Evolutionary conservation across 1,140 invertebrate species (phyloP), one percentile per base, ranked within the genome.

Genomic region (Ctenoplectra terminalis): DNA sequence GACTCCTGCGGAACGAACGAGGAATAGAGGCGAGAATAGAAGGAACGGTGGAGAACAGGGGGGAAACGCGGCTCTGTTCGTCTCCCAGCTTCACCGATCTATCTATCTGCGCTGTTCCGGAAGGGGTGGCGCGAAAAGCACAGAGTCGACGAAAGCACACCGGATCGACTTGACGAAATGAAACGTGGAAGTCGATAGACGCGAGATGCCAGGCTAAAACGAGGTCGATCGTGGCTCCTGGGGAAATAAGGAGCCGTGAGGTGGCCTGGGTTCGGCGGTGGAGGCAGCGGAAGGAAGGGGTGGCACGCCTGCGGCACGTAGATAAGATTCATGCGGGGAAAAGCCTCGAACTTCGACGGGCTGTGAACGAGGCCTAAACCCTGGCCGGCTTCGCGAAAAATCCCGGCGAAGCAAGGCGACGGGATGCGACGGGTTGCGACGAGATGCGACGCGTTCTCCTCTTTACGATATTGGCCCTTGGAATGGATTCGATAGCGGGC

Each of bases 101-200:
- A 37, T 2, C 23, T 31, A 29, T 74, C 66, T 15, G 71, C 31
- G 56, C 17, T 40, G 52, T 69, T 46, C 58, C 50, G 74, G 50
- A 56, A 74, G 43, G 58, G 66, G 54, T 17, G 67, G 20, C 69
- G 74, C 50, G 74, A 77, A 48, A 52, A 54, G 46, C 31, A 34
- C 69, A 56, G 75, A 87, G 54, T 82, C 86, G 82, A 63, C 56
- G 82, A 87, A 87, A 72, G 40, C 74, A 67, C 70, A 61, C 58
- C 58, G 85, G 85, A 88, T 89, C 87, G 78, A 81, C 80, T 87
- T 88, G 87, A 88, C 87, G 87, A 89, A 89, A 89, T 88, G 85
- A 89, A 89, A 89, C 79, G 83, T 71, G 85, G 83, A 87, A 86
- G 54, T 81, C 78, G 86, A 86, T 83, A 87, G 86, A 83, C 52